Base-by-base conservation (phyloP, 2,888 invertebrate species). In the Melieria crassipennis region DNA sequence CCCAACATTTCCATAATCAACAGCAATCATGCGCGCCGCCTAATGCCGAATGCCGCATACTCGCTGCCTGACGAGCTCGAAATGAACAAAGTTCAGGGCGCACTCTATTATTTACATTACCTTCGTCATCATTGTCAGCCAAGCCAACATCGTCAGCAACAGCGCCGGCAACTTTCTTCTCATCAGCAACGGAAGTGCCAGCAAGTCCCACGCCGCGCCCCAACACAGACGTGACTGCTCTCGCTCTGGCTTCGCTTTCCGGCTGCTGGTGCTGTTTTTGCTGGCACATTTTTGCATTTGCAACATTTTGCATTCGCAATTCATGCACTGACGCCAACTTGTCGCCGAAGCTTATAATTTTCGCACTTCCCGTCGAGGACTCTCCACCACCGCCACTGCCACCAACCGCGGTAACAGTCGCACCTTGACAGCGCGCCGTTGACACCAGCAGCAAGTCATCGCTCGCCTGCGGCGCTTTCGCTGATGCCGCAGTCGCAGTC, bases 101-200 rank as follows among this genome's bases (percentile, higher is more conserved):
- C 46, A 75, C 75, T 73, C 73, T 76, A 78, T 79, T 81, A 82
- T 82, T 82, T 79, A 79, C 79, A 80, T 81, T 82, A 81, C 81
- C 80, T 79, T 81, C 83, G 78, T 81, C 83, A 64, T 74, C 75
- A 65, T 73, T 71, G 65, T 70, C 72, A 52, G 62, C 7, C 45
- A 47, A 63, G 63, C 70, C 69, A 55, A 71, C 75, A 56, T 75
- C 75, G 82, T 81, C 77, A 78, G 76, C 79, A 79, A 78, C 79
- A 70, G 74, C 72, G 70, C 67, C 76, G 71, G 69, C 72, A 69
- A 72, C 71, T 69, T 72, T 72, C 68, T 73, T 43, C 13, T n/a
- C 73, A 71, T 78, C 76, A 81, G 76, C 81, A 74, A 74, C 69
- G 70, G 68, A 62, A 65, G 71, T 50, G 67, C 46, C 55, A 68